Evolutionary conservation across 2,888 invertebrate species (phyloP), one percentile per base, ranked within the genome.

Genomic region (Rhynchonema sp.): DNA sequence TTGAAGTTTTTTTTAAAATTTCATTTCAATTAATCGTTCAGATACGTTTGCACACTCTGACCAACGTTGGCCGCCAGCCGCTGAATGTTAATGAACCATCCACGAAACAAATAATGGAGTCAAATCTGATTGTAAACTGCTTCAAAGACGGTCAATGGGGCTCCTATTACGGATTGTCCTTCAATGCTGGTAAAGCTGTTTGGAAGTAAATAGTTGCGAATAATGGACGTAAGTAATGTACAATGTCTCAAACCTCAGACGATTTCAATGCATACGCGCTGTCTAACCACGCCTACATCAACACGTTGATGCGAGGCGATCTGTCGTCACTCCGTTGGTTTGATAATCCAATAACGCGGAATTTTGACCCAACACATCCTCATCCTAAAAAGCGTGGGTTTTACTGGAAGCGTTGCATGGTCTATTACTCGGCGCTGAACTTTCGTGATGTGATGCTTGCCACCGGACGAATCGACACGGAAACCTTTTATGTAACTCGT

Each of bases 401-500:
- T 22, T 13, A 46, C 9, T 23, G 30, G n/a, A 22, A 55, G 26
- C 13, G 59, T 22, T 59, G 54, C 55, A 6, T 80, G 64, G 90
- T 92, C 22, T 86, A 90, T 75, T 92, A 87, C 77, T 86, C 91
- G 1, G 87, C 92, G 49, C 6, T 96, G 62, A 96, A 96, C 78
- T 96, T 96, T 85, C 83, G 94, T 66, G 96, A 98, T 76, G 83
- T 96, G 66, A 96, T 96, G 96, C 78, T 96, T 71, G 92, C 94
- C 30, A 89, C 89, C 29, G 96, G 94, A 67, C 92, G 94, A 78
- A 80, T 96, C 63, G 87, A 94, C 59, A 90, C 92, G 30, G 96
- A 96, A 57, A 88, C 90, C 13, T 38, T 38, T 20, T 20, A 38
- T 38, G 38, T 38, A 20, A 38, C 13, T 9, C 38, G 20, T 20